These are phyloP conservation scores for Steinernema feltiae DNA, from an alignment of 1,140 invertebrate genomes.

Conservation along the genomic window DNA sequence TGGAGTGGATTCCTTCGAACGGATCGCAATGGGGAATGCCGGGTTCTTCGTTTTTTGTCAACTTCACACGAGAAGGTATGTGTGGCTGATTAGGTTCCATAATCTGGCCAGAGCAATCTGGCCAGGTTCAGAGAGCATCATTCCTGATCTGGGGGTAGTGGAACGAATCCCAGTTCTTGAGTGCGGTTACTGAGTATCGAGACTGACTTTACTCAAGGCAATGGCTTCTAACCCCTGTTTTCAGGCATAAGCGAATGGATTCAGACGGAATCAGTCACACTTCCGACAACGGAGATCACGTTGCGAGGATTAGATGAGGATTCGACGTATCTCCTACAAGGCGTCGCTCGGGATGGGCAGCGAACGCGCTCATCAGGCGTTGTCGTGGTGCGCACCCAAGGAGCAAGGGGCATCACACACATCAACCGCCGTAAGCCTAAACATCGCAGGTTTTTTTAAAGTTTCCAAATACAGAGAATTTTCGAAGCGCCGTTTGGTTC, in stretches of 20 bases:
- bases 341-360: constrained; percentile 47
- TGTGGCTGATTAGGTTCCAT: constrained; percentile 16
- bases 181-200: no score
- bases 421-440: constrained; percentile 46
- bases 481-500: constrained; percentile 54
- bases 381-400: constrained; percentile 39
- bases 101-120: no score
- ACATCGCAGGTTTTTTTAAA: neutral
- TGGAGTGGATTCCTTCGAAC: constrained; percentile 49
- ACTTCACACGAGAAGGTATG: constrained; percentile 44
- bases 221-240: constrained; percentile 17
- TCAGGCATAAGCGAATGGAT: constrained; percentile 38
- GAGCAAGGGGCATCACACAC: constrained; percentile 17
- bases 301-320: constrained; percentile 39
- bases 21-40: constrained; percentile 43
- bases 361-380: constrained; percentile 25
- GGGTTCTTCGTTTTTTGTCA: constrained; percentile 51
- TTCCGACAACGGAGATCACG: constrained; percentile 40
- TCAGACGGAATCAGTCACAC: constrained; percentile 35
- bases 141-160: no score
- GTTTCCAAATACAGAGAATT: constrained; percentile 41
- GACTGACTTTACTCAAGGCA: no score
- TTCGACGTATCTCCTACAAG: constrained; percentile 46
- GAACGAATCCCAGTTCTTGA: no score
- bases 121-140: no score